phyloP scores from a whole-genome alignment of 1,140 invertebrate species.

The Mylabris phalerata region DNA sequence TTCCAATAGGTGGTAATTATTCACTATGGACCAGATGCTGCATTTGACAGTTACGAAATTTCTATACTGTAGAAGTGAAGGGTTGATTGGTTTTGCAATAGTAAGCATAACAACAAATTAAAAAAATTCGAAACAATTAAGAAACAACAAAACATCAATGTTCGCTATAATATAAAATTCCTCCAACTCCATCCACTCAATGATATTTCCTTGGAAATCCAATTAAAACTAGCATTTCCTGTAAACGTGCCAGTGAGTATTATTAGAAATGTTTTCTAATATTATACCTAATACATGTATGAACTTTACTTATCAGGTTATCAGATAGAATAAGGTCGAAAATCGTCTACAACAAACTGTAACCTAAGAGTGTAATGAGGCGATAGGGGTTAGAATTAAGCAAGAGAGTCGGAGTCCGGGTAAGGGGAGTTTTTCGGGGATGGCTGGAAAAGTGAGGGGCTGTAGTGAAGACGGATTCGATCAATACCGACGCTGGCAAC shows the following conservation, averaged over 20 bases:
- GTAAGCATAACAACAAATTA: too few species aligned
- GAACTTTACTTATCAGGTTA: conserved; percentile 9
- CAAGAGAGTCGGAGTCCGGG: conserved; percentile 16
- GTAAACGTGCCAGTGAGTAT: too few species aligned
- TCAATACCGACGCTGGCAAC: conserved; percentile 33
- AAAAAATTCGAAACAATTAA: too few species aligned
- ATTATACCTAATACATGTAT: too few species aligned
- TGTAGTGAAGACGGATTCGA: conserved; percentile 28
- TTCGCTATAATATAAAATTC: too few species aligned
- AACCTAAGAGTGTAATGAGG: conserved; percentile 39
- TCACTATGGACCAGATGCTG: conserved; percentile 22
- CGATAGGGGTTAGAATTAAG: conserved; percentile 38
- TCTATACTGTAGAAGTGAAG: conserved; percentile 9
- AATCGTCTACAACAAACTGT: conserved; percentile 17
- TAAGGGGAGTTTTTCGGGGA: too few species aligned
- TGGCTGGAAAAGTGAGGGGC: conserved; percentile 18
- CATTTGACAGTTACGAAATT: conserved; percentile 24
- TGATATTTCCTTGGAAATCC: too few species aligned
- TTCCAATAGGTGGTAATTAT: conserved; percentile 27
- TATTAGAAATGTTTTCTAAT: too few species aligned
- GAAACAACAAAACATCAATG: too few species aligned
- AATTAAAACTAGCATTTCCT: too few species aligned
- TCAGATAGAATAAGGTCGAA: conserved; percentile 30
- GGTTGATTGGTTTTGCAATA: neutral
- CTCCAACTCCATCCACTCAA: too few species aligned